A percentile compares a stretch with the other conserved stretches of the same genome.
These are phyloP conservation scores for Pandion haliaetus DNA, from an alignment of 2,113 vertebrate genomes.

Conservation along the genomic window DNA sequence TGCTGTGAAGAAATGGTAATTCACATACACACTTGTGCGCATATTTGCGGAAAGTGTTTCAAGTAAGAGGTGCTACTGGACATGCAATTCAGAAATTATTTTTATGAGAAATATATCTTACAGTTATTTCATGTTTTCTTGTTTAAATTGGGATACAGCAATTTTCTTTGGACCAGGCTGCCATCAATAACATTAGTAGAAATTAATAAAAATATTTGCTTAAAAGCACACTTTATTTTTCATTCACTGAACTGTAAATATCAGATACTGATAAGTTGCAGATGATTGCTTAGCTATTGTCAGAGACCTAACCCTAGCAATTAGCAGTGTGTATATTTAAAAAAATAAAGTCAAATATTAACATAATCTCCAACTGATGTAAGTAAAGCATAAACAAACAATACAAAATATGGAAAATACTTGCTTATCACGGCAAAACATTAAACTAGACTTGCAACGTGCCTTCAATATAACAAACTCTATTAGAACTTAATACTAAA, in stretches of 20 bases:
- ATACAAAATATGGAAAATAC: neutral
- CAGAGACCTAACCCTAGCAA: neutral
- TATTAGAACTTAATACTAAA: neutral
- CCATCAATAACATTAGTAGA: neutral
- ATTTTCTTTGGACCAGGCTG: neutral
- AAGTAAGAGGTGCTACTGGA: neutral
- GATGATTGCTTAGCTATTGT: neutral
- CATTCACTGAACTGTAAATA: conserved; percentile 14
- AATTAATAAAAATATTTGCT: conserved; percentile 3
- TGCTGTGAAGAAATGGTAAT: neutral
- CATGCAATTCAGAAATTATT: neutral
- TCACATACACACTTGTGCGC: accelerated
- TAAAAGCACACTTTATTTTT: neutral
- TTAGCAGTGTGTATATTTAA: neutral
- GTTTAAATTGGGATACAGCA: neutral
- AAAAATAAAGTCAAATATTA: neutral
- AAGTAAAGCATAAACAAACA: neutral
- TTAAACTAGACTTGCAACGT: neutral
- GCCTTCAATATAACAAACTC: neutral
- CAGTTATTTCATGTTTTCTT: neutral
- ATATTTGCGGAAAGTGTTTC: neutral
- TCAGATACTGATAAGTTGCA: neutral
- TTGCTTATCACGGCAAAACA: neutral
- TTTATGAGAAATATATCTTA: neutral
- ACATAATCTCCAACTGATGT: neutral